Evolutionary conservation across 2,113 vertebrate species (phyloP).

Genomic region (Dasyurus viverrinus): DNA sequence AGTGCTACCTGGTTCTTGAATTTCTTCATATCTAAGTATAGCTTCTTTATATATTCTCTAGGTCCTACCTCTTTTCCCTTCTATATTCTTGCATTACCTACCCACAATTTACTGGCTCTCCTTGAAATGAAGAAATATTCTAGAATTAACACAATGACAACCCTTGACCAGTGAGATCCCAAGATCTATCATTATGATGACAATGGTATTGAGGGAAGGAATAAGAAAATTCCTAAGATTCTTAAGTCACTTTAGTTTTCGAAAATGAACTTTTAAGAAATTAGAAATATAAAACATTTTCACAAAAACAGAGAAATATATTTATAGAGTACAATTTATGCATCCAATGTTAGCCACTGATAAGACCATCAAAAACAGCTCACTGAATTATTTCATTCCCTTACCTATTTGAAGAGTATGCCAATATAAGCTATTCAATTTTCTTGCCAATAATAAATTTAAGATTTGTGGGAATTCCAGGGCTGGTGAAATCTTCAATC

Average conservation of each 20-base stretch:
- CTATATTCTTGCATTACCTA: not conserved
- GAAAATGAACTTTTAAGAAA: not conserved
- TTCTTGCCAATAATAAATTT: not conserved
- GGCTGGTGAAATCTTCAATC: not conserved
- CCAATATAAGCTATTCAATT: not conserved
- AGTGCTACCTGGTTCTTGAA: not conserved
- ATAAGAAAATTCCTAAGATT: not conserved
- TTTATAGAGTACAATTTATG: conserved; percentile 3
- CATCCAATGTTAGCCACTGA: conserved; percentile 36
- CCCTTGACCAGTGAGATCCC: not conserved
- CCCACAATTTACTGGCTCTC: not conserved
- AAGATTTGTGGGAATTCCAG: not conserved
- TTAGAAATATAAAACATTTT: not conserved
- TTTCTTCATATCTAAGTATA: not conserved
- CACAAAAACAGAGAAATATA: not conserved
- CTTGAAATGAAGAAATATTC: not conserved
- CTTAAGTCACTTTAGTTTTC: not conserved
- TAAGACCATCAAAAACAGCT: conserved; percentile 13
- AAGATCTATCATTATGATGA: not conserved
- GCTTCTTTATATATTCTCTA: not conserved
- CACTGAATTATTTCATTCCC: not conserved
- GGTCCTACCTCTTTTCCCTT: not conserved
- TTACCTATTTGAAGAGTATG: not conserved
- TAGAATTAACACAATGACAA: not conserved
- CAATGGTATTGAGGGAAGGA: not conserved